These are phyloP conservation scores for Silurus glanis DNA, from an alignment of 2,113 vertebrate species.

Conservation along the genomic window DNA sequence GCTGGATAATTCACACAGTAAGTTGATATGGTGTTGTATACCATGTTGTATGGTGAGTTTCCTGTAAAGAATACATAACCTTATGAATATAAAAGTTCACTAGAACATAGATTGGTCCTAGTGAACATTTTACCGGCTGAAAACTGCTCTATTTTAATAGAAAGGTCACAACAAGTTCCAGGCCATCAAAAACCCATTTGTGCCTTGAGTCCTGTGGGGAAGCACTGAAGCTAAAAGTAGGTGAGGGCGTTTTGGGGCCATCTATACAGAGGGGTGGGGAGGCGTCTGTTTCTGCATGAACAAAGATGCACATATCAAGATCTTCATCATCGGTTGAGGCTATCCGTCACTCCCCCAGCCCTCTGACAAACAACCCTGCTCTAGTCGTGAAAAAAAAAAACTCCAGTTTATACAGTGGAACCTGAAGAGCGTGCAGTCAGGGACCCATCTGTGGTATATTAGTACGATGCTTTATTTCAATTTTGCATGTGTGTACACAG, in stretches of 20 bases:
- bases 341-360: constrained; percentile 45
- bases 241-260: neutral
- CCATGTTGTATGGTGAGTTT: too few relatives aligned
- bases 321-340: constrained; percentile 48
- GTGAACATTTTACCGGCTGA: too few relatives aligned
- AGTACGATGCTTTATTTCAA: constrained; percentile 52
- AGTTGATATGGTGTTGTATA: too few relatives aligned
- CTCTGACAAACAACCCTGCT: constrained; percentile 16
- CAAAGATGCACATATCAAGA: constrained; percentile 47
- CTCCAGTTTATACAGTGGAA: constrained; percentile 17
- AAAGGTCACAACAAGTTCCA: neutral
- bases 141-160: neutral
- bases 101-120: too few relatives aligned
- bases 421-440: constrained; percentile 14
- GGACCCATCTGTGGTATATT: constrained; percentile 50
- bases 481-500: constrained; percentile 50
- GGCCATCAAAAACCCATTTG: constrained; percentile 45
- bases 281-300: constrained; percentile 48
- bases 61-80: too few relatives aligned
- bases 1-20: too few relatives aligned
- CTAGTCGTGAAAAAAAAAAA: neutral
- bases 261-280: constrained; percentile 30
- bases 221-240: neutral
- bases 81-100: too few relatives aligned
- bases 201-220: constrained; percentile 1